These are phyloP conservation scores for Oncopodura yosiiana DNA, from an alignment of 1,140 invertebrate genomes.

Conservation along the genomic window DNA sequence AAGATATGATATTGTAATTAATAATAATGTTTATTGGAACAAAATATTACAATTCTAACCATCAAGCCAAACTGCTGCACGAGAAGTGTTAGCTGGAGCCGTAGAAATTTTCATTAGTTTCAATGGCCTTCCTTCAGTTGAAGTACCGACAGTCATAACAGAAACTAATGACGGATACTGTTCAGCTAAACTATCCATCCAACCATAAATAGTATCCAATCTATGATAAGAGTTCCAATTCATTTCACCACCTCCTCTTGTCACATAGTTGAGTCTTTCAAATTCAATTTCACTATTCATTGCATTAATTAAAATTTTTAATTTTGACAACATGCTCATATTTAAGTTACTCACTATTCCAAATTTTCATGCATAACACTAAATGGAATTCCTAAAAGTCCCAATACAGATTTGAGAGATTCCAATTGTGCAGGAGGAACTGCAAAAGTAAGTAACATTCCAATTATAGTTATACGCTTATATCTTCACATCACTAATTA, in stretches of 20 bases:
- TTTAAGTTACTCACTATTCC: slow-evolving; percentile 18
- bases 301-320: slow-evolving; percentile 1
- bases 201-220: slow-evolving; percentile 28
- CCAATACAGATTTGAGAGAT: slow-evolving; percentile 16
- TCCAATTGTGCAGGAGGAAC: slow-evolving; percentile 15
- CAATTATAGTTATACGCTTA: too few species aligned
- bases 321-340: background rate
- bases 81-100: background rate
- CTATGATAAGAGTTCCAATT: slow-evolving; percentile 28
- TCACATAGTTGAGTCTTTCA: slow-evolving; percentile 22
- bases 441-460: too few species aligned
- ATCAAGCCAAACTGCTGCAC: slow-evolving; percentile 34
- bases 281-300: slow-evolving; percentile 17
- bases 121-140: slow-evolving; percentile 27
- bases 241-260: slow-evolving; percentile 14
- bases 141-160: slow-evolving; percentile 20
- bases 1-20: too few species aligned
- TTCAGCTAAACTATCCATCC: slow-evolving; percentile 31
- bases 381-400: slow-evolving; percentile 16
- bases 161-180: slow-evolving; percentile 26
- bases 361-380: slow-evolving; percentile 25
- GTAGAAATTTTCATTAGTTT: slow-evolving; percentile 34
- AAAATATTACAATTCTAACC: too few species aligned
- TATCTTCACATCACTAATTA: too few species aligned
- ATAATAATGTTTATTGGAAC: too few species aligned